These are phyloP conservation scores for Cetonia aurata DNA, from an alignment of 2,888 invertebrate genomes.

Conservation along the genomic window DNA sequence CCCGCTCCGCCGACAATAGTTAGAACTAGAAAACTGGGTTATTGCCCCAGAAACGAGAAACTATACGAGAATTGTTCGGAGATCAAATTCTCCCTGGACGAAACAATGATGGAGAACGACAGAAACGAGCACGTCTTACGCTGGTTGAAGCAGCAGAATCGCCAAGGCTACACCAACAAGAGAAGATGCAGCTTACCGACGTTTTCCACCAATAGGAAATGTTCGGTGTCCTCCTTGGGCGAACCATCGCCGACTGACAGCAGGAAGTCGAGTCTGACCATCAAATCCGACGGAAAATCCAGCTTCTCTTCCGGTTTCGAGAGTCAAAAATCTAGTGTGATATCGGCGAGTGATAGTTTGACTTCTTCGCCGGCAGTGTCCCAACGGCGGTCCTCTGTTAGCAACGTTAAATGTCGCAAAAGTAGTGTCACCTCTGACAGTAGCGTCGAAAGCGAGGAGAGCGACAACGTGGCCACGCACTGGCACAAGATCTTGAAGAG, in stretches of 20 bases:
- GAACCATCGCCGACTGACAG: conserved; percentile 60
- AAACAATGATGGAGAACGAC: conserved; percentile 58
- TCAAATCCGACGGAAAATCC: conserved; percentile 53
- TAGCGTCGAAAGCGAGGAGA: conserved; percentile 65
- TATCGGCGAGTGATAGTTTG: conserved; percentile 43
- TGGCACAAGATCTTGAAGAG: conserved; percentile 62
- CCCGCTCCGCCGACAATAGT: conserved; percentile 42
- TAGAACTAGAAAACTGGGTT: conserved; percentile 59
- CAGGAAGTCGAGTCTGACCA: conserved; percentile 58
- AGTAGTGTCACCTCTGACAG: conserved; percentile 65
- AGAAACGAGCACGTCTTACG: conserved; percentile 64
- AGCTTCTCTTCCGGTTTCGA: conserved; percentile 59
- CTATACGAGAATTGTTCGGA: conserved; percentile 64
- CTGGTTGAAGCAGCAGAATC: conserved; percentile 64
- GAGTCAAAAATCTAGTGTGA: conserved; percentile 62
- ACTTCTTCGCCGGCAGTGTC: conserved; percentile 58
- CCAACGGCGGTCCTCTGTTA: conserved; percentile 56
- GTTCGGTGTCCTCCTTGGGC: conserved; percentile 54
- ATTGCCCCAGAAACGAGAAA: conserved; percentile 62
- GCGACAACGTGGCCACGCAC: conserved; percentile 56
- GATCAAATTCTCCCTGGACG: conserved; percentile 57
- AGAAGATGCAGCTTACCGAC: conserved; percentile 51
- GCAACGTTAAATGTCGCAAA: conserved; percentile 60
- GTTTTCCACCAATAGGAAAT: conserved; percentile 54
- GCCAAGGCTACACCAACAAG: conserved; percentile 49